phyloP scores from a whole-genome alignment of 2,113 vertebrate species.

The Dromaius novaehollandiae region DNA sequence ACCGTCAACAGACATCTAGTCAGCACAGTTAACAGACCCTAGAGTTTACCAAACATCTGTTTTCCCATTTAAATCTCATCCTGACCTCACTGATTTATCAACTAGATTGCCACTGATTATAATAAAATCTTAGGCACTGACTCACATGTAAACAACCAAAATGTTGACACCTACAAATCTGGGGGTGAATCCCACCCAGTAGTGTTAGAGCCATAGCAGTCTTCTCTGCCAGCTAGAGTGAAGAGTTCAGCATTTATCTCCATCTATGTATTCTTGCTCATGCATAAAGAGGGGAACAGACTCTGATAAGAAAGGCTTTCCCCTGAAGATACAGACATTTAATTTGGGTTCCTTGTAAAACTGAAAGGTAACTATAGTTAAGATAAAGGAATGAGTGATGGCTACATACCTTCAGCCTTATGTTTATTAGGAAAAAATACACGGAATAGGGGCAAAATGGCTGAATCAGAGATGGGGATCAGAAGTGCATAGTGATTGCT shows the following conservation, averaged over 20 bases:
- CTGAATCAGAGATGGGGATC: background rate
- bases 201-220: background rate
- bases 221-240: background rate
- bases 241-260: background rate
- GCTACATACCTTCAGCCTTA: background rate
- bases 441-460: background rate
- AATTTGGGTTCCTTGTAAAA: background rate
- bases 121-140: background rate
- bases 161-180: background rate
- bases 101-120: rapidly evolving
- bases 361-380: background rate
- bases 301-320: background rate
- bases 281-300: background rate
- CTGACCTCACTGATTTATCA: background rate
- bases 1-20: background rate
- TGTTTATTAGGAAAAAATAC: background rate
- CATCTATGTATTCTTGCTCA: background rate
- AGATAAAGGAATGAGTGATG: background rate
- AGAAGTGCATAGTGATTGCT: background rate
- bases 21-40: background rate
- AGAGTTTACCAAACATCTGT: background rate
- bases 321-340: background rate
- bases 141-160: background rate
- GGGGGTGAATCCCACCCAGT: background rate
- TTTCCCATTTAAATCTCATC: background rate